Evolutionary conservation across 2,797 vertebrate species (phyloP).

Genomic region (Enteromius afrohamiltoni): DNA sequence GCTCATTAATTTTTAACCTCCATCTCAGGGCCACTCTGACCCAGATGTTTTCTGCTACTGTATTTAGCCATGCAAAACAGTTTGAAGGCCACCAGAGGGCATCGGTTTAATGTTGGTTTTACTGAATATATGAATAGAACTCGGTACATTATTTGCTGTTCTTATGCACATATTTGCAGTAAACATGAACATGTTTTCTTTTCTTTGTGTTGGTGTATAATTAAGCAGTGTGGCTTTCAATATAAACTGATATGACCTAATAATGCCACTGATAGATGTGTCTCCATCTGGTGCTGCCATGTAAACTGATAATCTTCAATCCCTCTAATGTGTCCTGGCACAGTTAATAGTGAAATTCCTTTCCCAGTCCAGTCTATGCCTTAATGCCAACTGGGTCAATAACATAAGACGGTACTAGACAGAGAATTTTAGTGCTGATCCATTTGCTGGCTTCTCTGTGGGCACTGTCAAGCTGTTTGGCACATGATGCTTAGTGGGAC

Average conservation of each 20-base stretch:
- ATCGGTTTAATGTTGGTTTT: neutral
- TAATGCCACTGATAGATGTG: conserved; percentile 53
- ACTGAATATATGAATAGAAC: neutral
- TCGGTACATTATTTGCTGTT: neutral
- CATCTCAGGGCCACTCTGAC: conserved; percentile 52
- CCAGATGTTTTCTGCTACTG: conserved; percentile 35
- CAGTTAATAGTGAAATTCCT: conserved; percentile 34
- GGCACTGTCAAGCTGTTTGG: conserved; percentile 1
- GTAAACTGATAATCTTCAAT: conserved; percentile 50
- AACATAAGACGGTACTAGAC: conserved; percentile 16
- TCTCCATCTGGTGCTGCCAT: conserved; percentile 67
- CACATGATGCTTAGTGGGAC: neutral
- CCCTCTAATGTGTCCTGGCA: conserved; percentile 34
- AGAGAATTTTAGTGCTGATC: conserved; percentile 32
- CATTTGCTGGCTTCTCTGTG: conserved; percentile 27
- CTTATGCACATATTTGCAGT: neutral
- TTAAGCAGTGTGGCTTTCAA: conserved; percentile 55
- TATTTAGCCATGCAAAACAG: conserved; percentile 30
- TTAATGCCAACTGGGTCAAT: conserved; percentile 45
- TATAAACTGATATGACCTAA: conserved; percentile 40
- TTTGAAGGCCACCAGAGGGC: conserved; percentile 47
- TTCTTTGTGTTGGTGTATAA: conserved; percentile 46
- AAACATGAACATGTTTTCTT: neutral
- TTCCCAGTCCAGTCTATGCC: neutral
- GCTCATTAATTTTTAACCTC: conserved; percentile 53